phyloP scores from a whole-genome alignment of 2,888 invertebrate species.

The Hirtodrosophila duncani region DNA sequence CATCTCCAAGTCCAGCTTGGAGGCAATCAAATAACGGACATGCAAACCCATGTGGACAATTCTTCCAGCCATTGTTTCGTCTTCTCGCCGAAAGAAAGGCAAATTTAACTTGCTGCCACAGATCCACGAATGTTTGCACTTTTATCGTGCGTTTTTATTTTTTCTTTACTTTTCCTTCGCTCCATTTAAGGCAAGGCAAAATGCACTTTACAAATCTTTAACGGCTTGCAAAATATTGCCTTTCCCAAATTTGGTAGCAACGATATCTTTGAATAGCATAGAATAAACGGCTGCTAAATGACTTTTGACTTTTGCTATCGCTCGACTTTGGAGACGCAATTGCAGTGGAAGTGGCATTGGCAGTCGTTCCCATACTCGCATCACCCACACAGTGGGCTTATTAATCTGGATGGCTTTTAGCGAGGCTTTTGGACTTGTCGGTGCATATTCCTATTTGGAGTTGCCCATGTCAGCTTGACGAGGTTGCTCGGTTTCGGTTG shows the following conservation, averaged over 20 bases:
- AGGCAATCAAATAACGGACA: too few species aligned
- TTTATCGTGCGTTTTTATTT: slow-evolving; percentile 61
- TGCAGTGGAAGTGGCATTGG: not conserved
- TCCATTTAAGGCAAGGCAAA: slow-evolving; percentile 61
- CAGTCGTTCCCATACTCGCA: slow-evolving; percentile 1
- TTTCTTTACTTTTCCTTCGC: slow-evolving; percentile 50
- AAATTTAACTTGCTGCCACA: slow-evolving; percentile 31
- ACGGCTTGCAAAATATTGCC: slow-evolving; percentile 63
- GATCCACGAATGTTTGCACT: slow-evolving; percentile 55
- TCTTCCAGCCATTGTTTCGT: too few species aligned
- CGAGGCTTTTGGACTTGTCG: slow-evolving; percentile 53
- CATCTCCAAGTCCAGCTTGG: too few species aligned
- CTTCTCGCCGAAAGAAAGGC: not conserved
- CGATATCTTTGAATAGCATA: not conserved
- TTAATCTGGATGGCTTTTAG: slow-evolving; percentile 66
- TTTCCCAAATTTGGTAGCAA: slow-evolving; percentile 57
- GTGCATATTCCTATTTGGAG: slow-evolving; percentile 55
- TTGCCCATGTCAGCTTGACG: slow-evolving; percentile 30
- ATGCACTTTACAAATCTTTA: slow-evolving; percentile 69
- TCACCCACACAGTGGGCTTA: slow-evolving; percentile 47
- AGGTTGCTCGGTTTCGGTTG: slow-evolving; percentile 38
- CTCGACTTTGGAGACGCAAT: slow-evolving; percentile 6
- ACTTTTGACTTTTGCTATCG: slow-evolving; percentile 64
- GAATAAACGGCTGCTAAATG: slow-evolving; percentile 22
- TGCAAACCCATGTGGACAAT: too few species aligned